These are phyloP conservation scores for Lagodon rhomboides DNA, from an alignment of 2,797 vertebrate genomes.

Conservation along the genomic window DNA sequence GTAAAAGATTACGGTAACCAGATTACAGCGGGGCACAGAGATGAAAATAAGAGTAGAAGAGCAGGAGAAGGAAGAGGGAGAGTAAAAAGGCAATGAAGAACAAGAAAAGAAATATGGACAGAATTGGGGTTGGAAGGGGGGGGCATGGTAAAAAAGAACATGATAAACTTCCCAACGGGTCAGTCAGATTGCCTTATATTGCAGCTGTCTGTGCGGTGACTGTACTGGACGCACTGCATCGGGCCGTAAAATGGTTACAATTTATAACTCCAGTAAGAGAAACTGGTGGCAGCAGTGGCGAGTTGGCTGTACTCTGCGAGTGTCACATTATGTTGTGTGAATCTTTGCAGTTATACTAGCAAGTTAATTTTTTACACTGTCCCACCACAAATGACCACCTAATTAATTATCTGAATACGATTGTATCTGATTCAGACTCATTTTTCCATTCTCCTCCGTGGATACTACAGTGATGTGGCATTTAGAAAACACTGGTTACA, in stretches of 20 bases:
- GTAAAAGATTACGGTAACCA: not conserved
- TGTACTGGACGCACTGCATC: slow-evolving; percentile 6
- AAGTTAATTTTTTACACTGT: slow-evolving; percentile 36
- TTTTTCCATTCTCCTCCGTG: not conserved
- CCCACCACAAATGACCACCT: slow-evolving; percentile 40
- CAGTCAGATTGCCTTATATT: not conserved
- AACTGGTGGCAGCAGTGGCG: slow-evolving; percentile 51
- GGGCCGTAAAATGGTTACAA: slow-evolving; percentile 26
- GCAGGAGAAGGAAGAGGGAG: not conserved
- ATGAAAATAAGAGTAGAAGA: not conserved
- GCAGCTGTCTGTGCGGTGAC: not conserved
- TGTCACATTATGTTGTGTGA: slow-evolving; percentile 76
- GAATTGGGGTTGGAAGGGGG: too few relatives aligned
- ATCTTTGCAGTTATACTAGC: slow-evolving; percentile 70
- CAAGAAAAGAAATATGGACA: not conserved
- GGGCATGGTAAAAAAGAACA: too few relatives aligned
- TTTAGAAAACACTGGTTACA: not conserved
- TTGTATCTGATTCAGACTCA: slow-evolving; percentile 1
- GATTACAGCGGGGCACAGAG: not conserved
- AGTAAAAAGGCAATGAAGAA: not conserved
- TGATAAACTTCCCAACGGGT: not conserved
- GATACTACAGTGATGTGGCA: not conserved
- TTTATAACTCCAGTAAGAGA: slow-evolving; percentile 17
- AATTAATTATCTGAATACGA: slow-evolving; percentile 47
- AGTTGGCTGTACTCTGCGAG: slow-evolving; percentile 62